Evolutionary conservation across 2,888 invertebrate genomes (phyloP), one percentile per base, ranked within the genome.

Genomic region (Chrysina gloriosa): DNA sequence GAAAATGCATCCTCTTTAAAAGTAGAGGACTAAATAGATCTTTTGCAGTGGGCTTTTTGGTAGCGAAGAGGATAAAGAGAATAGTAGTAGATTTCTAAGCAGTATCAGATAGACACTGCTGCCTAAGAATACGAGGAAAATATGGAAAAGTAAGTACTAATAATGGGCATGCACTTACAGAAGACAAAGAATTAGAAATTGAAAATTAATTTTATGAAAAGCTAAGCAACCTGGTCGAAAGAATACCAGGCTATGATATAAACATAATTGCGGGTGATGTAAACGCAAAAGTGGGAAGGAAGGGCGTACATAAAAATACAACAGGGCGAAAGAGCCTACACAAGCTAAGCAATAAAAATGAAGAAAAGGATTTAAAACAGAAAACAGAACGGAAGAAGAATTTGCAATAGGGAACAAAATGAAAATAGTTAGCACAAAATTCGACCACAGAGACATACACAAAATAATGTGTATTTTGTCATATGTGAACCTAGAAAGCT

Each of bases 101-200:
- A 45, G n/a, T 47, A 47, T 47, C 47, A 9, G 47, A 47, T 16
- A 47, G 47, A 2, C 19, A 21, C 19, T 47, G 21, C 23, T 47
- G n/a, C 23, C n/a, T 47, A 21, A 14, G 47, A 21, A 9, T 47
- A 47, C 9, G 47, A 19, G 47, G 21, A 9, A 47, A 16, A 47
- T 47, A 47, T 21, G 23, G 47, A 21, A 47, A 47, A 47, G 29
- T 27, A 11, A 52, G 52, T 16, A 52, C 29, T 14, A 16, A 29
- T 6, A 52, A 27, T 27, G 52, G 11, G 3, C 29, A 52, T 52
- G 52, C 52, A 27, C 29, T 29, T n/a, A 52, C 29, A 6, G 52
- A 52, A 16, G 29, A 27, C 25, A 52, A 27, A 21, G 3, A 21
- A 3, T 21, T 47, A 47, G 48, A n/a, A 14, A 48, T 11, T 4